phyloP scores from a whole-genome alignment of 2,113 vertebrate species.

The Strigops habroptila region DNA sequence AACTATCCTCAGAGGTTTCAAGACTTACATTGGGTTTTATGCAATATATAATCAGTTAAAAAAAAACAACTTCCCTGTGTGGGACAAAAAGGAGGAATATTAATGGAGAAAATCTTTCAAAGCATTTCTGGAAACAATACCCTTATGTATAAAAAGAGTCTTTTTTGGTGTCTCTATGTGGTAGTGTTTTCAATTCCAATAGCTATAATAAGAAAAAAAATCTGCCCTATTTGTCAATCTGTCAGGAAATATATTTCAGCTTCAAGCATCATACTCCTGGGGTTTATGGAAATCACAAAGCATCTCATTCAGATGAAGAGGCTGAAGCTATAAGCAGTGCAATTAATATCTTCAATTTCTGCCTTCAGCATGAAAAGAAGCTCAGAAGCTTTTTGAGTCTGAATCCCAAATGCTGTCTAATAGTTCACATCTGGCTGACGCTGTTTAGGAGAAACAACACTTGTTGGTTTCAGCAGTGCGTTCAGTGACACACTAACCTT shows the following conservation, averaged over 20 bases:
- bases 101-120: slow-evolving; percentile 39
- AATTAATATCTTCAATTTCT: slow-evolving; percentile 74
- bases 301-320: slow-evolving; percentile 71
- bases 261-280: slow-evolving; percentile 65
- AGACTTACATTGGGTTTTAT: not conserved
- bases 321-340: slow-evolving; percentile 60
- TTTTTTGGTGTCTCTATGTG: not conserved
- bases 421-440: slow-evolving; percentile 65
- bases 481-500: not conserved
- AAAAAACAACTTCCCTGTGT: slow-evolving; percentile 17
- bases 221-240: slow-evolving; percentile 70
- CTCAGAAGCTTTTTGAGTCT: slow-evolving; percentile 56
- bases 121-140: slow-evolving; percentile 50
- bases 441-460: slow-evolving; percentile 10
- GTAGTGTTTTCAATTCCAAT: slow-evolving; percentile 61
- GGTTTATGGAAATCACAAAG: slow-evolving; percentile 69
- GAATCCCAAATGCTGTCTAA: slow-evolving; percentile 67
- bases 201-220: slow-evolving; percentile 60
- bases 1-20: slow-evolving; percentile 1
- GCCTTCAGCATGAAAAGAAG: slow-evolving; percentile 57
- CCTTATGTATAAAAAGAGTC: not conserved
- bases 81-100: slow-evolving; percentile 38
- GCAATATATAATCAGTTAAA: slow-evolving; percentile 20
- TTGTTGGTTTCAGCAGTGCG: not conserved
- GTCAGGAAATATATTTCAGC: slow-evolving; percentile 72